Evolutionary conservation across 1,140 invertebrate genomes (phyloP), one percentile per base, ranked within the genome.

Genomic region (Bombus pyrosoma): DNA sequence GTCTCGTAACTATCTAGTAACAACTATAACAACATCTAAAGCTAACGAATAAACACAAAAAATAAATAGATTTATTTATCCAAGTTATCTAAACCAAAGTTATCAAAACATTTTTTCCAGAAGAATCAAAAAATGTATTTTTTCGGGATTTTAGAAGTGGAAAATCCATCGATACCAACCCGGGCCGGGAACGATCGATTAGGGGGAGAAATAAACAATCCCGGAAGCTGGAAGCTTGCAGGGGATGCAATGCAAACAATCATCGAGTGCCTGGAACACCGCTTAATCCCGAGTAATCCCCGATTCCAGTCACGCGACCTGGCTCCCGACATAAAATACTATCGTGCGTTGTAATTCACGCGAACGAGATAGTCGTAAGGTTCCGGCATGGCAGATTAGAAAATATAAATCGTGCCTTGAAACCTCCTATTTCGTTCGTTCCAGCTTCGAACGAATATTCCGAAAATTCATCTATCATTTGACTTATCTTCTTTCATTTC

Each of bases 301-400:
- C 77, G 76, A 85, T 80, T 72, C 83, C 76, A 76, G 83, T 85
- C 83, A 85, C 83, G 83, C 83, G 41, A 85, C 37, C 83, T 32
- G 2, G n/a, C 6, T 22, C 64, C 15, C 37, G 32, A n/a, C 83
- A 34, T 85, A 59, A 85, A 85, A 85, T 80, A 80, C 64, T 80
- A 85, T 62, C 83, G 76, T 25, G 53, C 18, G 68, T 69, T 71
- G 76, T 85, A 85, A 85, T 85, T 85, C 83, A 80, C 83, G 53
- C 25, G 83, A 85, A 79, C 83, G 32, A 79, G 83, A 85, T 85
- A 80, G 83, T 80, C 80, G 83, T 85, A 80, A 85, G 76, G 83
- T 80, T 85, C 68, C 68, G 32, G 66, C 41, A 32, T 72, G 68
- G 76, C 68, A 71, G 83, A 85, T 85, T 85, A 80, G 77, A 85